Percentiles rank a stretch among this genome's conserved stretches.
These are phyloP conservation scores for Phaethon lepturus DNA, from an alignment of 2,113 vertebrate genomes.

Conservation along the genomic window DNA sequence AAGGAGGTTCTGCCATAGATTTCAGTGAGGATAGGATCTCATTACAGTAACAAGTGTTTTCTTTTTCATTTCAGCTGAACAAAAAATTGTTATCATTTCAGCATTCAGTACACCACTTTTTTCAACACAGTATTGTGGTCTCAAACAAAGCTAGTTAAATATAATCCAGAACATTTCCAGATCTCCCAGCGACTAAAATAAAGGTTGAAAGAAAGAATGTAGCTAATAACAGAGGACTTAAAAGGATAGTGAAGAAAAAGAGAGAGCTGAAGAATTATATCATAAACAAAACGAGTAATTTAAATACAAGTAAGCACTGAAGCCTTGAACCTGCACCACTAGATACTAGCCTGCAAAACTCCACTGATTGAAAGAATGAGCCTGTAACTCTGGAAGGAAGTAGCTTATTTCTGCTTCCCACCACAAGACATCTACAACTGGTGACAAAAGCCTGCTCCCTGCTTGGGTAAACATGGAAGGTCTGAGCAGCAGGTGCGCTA, in stretches of 20 bases:
- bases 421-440: neutral
- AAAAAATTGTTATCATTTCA: neutral
- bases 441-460: neutral
- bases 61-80: neutral
- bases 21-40: neutral
- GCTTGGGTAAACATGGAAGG: neutral
- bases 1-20: neutral
- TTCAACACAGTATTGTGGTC: neutral
- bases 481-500: neutral
- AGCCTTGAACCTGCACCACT: neutral
- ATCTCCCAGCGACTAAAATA: neutral
- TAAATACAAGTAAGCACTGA: neutral
- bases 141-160: neutral
- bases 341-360: neutral
- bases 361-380: neutral
- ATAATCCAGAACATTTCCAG: neutral
- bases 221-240: neutral
- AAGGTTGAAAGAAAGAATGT: neutral
- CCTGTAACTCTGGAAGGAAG: neutral
- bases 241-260: neutral
- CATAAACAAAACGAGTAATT: neutral
- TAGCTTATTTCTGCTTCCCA: neutral
- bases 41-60: neutral
- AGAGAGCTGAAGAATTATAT: neutral
- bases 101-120: neutral